phyloP scores from a whole-genome alignment of 1,140 invertebrate species.

The Saxidomus purpurata region DNA sequence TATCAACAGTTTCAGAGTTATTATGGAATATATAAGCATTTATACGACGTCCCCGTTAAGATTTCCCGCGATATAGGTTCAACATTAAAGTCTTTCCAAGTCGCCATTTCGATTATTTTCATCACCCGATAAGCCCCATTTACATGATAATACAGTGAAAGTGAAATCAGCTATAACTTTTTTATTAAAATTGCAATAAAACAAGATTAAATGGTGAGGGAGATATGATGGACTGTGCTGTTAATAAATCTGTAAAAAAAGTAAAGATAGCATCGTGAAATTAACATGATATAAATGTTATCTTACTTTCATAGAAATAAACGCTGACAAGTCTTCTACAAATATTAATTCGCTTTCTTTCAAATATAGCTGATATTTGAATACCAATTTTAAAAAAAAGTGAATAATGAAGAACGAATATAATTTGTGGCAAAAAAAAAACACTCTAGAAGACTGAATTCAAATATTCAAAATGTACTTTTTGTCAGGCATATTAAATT shows the following conservation, averaged over 20 bases:
- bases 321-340: constrained; percentile 6
- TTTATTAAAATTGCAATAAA: constrained; percentile 33
- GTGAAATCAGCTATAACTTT: constrained; percentile 35
- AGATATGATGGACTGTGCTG: not conserved
- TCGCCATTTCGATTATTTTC: constrained; percentile 34
- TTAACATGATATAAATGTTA: constrained; percentile 50
- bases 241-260: constrained; percentile 31
- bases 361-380: not conserved
- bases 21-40: constrained; percentile 8
- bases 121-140: not conserved
- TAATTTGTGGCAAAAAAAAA: not conserved
- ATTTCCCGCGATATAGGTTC: not conserved
- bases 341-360: constrained; percentile 39
- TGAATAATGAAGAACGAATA: not conserved
- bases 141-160: constrained; percentile 17
- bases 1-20: constrained; percentile 17
- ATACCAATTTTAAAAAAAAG: not conserved
- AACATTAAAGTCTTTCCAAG: not conserved
- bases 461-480: not conserved
- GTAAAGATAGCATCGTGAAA: constrained; percentile 23
- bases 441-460: not conserved
- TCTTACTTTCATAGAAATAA: constrained; percentile 40
- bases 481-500: too few relatives aligned
- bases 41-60: not conserved
- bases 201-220: constrained; percentile 11